Conservation (phyloP, 2,113 vertebrate species). For the Silurus meridionalis region DNA sequence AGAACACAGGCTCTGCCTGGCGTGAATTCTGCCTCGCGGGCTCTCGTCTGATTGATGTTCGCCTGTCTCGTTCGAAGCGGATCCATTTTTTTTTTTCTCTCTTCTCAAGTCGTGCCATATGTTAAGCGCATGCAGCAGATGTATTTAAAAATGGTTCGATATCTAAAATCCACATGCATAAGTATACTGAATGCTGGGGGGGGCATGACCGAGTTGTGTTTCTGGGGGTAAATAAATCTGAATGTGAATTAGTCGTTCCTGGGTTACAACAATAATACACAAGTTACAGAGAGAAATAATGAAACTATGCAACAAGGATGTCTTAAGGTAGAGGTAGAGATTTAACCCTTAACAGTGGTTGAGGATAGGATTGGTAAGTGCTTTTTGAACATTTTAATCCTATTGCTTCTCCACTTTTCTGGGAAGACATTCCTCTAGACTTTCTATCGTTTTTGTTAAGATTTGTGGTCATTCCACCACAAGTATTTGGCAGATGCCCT, state of each 20-base stretch:
- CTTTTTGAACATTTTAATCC: too few relatives aligned
- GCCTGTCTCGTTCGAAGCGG: conserved; percentile 7
- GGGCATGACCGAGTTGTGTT: not conserved
- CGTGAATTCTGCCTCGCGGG: conserved; percentile 7
- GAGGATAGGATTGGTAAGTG: too few relatives aligned
- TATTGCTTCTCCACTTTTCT: too few relatives aligned
- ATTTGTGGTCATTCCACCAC: too few relatives aligned
- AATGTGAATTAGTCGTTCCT: not conserved
- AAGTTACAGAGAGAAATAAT: not conserved
- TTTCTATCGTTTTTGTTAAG: too few relatives aligned
- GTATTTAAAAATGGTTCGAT: not conserved
- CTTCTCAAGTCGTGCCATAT: conserved; percentile 15
- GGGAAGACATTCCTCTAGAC: too few relatives aligned
- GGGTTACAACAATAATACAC: not conserved
- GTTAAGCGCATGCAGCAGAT: conserved; percentile 22
- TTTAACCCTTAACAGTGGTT: not conserved
- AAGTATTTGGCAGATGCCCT: too few relatives aligned
- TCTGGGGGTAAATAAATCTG: not conserved
- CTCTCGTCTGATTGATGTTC: conserved; percentile 20
- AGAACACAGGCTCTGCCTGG: conserved; percentile 10
- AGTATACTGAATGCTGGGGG: not conserved
- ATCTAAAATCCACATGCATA: not conserved
- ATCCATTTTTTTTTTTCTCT: not conserved
- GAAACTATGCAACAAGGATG: not conserved
- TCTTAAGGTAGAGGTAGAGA: not conserved